phyloP scores from a whole-genome alignment of 2,113 vertebrate species.

The Lipophrys pholis region DNA sequence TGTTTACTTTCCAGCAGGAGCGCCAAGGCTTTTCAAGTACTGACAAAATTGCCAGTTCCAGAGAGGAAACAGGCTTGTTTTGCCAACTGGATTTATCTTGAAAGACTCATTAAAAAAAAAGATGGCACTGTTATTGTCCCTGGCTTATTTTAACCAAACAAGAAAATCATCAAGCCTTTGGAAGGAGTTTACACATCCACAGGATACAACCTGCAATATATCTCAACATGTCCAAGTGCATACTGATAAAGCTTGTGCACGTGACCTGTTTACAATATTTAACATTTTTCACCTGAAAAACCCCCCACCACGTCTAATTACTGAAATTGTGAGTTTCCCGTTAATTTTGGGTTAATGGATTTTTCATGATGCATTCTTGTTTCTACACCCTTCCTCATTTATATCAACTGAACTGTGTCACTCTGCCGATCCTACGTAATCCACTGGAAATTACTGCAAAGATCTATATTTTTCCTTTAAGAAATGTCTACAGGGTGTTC shows the following conservation, averaged over 20 bases:
- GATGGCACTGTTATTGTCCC: conserved; percentile 45
- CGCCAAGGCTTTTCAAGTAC: conserved; percentile 48
- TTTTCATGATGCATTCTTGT: no score
- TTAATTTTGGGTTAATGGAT: no score
- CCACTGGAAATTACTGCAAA: no score
- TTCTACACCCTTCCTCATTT: no score
- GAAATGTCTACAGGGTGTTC: no score
- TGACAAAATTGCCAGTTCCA: conserved; percentile 48
- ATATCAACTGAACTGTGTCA: no score
- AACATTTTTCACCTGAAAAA: not conserved
- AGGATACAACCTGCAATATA: conserved; percentile 17
- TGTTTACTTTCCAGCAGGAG: conserved; percentile 55
- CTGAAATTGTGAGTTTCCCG: not conserved
- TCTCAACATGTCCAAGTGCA: not conserved
- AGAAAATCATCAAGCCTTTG: conserved; percentile 19
- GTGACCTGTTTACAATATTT: not conserved
- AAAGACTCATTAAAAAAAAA: conserved; percentile 47
- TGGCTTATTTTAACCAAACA: conserved; percentile 28
- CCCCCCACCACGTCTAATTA: not conserved
- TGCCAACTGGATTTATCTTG: conserved; percentile 54
- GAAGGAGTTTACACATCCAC: not conserved
- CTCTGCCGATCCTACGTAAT: no score
- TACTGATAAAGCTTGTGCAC: not conserved
- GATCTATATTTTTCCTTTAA: no score
- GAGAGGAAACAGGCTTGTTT: conserved; percentile 33